Base-by-base conservation (phyloP, 53 echinoderm and acorn worm genomes). In the Stichopus horrens region DNA sequence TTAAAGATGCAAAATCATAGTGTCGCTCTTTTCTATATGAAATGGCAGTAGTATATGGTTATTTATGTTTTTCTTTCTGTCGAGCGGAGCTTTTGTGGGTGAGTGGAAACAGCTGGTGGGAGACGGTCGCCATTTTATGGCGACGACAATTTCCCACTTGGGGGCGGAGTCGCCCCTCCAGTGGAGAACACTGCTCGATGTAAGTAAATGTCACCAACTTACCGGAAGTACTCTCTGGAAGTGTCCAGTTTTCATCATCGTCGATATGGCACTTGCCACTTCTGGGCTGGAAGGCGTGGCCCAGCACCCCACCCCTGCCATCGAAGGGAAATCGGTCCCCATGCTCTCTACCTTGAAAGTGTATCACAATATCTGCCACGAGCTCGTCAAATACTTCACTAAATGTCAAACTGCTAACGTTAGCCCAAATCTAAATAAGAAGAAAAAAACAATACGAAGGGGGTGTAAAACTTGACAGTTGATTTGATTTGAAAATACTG, bases 191-290 rank as follows among this genome's bases (percentile, higher is more conserved):
- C 37, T 37, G 37, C 37, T 37, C 37, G 37, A 37, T 37, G 37
- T 37, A 37, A 37, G 37, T 1, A 37, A 37, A 37, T 37, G 37
- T 37, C 37, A 37, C 37, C 37, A 37, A 71, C 18, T 71, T 71
- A 71, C 71, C 56, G 54, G 73, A 54, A 18, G 10, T 13, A n/a
- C 7, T 21, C 54, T 37, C 52, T 6, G 87, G 74, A 21, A n/a
- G 22, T 11, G 21, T 73, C 87, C 87, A 87, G 14, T 74, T 22
- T 37, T 87, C 87, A n/a, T 87, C 87, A 19, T 87, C 87, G 21
- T 87, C 87, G 55, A 87, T 73, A 21, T 87, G 87, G n/a, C 20
- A 55, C 22, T 75, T 54, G 10, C 87, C 87, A 56, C 5, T 6
- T 4, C 74, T 87, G 8, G 87, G 87, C 18, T 20, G 20, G 53